Conservation (phyloP, 2,888 invertebrate species). For the Drosophila monieri region DNA sequence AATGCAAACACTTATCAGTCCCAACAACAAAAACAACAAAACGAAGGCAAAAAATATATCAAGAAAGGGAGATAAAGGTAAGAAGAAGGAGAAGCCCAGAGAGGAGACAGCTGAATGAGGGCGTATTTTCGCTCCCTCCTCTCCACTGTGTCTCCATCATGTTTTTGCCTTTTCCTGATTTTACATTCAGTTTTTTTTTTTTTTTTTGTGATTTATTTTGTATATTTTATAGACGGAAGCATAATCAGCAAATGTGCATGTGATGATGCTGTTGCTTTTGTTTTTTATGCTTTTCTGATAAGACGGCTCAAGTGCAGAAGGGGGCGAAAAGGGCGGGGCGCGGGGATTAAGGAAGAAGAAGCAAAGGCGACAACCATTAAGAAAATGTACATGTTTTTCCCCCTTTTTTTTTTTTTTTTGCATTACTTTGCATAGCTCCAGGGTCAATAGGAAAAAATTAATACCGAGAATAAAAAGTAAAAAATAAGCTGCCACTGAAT, state of each 20-base stretch:
- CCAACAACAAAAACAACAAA: constrained; percentile 4
- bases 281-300: constrained; percentile 11
- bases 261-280: constrained; percentile 18
- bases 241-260: constrained; percentile 45
- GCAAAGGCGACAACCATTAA: neutral
- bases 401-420: neutral
- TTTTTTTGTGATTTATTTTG: constrained; percentile 10
- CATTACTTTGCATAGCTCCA: neutral
- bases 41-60: constrained; percentile 26
- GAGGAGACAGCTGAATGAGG: constrained; percentile 23
- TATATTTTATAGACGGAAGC: constrained; percentile 16
- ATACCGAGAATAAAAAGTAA: neutral
- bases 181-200: neutral
- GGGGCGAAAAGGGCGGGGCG: too few species aligned
- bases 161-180: neutral
- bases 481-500: neutral
- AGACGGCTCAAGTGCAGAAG: constrained; percentile 1
- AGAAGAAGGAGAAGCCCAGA: constrained; percentile 11
- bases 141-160: neutral
- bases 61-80: constrained; percentile 36
- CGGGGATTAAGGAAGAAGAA: neutral
- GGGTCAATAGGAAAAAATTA: constrained; percentile 1
- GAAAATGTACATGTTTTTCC: neutral
- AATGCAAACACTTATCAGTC: constrained; percentile 66
- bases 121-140: constrained; percentile 24